These are phyloP conservation scores for Drosophila diplacantha DNA, from an alignment of 2,888 invertebrate genomes.

Conservation along the genomic window DNA sequence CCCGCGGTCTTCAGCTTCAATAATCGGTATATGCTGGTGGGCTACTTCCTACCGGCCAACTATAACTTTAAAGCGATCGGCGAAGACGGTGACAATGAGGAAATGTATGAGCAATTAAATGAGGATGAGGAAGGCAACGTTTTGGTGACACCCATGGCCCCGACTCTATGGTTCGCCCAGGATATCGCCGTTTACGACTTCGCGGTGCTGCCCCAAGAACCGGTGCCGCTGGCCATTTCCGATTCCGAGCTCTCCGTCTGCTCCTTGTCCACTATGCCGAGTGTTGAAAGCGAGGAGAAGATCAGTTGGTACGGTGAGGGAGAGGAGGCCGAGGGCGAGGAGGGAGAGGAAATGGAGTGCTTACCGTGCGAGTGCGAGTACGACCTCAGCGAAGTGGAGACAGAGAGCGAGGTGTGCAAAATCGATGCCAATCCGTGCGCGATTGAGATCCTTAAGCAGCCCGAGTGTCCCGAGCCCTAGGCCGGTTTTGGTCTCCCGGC, in stretches of 20 bases:
- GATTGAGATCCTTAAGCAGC: slow-evolving; percentile 65
- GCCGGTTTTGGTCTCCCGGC: not conserved
- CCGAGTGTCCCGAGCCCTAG: slow-evolving; percentile 47
- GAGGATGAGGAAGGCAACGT: slow-evolving; percentile 64
- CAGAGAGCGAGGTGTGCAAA: slow-evolving; percentile 57
- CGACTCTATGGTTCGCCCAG: slow-evolving; percentile 84
- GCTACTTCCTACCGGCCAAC: slow-evolving; percentile 81
- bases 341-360: slow-evolving; percentile 66
- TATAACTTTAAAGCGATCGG: slow-evolving; percentile 19
- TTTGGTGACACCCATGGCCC: slow-evolving; percentile 46
- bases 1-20: slow-evolving; percentile 87
- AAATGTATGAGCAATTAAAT: slow-evolving; percentile 31
- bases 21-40: slow-evolving; percentile 86
- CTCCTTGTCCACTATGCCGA: slow-evolving; percentile 61
- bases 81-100: slow-evolving; percentile 34
- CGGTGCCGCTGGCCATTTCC: slow-evolving; percentile 82
- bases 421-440: slow-evolving; percentile 62
- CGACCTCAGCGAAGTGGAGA: slow-evolving; percentile 59
- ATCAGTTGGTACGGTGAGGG: slow-evolving; percentile 56
- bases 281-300: slow-evolving; percentile 49
- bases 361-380: slow-evolving; percentile 64
- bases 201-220: slow-evolving; percentile 84
- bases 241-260: slow-evolving; percentile 80
- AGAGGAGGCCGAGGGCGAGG: slow-evolving; percentile 65
- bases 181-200: slow-evolving; percentile 83